Evolutionary conservation across 2,797 vertebrate species (phyloP).

Genomic region (Garrulus glandarius): DNA sequence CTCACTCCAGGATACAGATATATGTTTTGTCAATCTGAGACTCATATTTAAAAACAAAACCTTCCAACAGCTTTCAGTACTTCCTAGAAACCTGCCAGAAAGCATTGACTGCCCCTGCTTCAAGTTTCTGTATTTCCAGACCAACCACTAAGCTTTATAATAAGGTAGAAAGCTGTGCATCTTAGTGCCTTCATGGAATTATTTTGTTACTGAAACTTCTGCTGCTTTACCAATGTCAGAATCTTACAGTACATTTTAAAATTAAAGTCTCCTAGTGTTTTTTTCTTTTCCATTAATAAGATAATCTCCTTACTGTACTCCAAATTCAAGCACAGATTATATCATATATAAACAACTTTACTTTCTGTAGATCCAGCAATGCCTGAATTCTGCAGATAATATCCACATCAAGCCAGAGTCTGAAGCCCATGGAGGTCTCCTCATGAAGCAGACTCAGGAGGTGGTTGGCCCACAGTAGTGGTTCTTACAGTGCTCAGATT

Average conservation of each 20-base stretch:
- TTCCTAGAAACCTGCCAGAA: neutral
- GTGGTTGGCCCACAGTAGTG: neutral
- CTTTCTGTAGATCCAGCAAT: neutral
- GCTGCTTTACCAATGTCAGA: neutral
- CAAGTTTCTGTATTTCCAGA: neutral
- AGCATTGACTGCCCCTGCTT: rapidly evolving
- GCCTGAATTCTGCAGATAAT: neutral
- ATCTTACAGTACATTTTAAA: neutral
- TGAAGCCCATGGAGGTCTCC: neutral
- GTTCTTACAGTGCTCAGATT: neutral
- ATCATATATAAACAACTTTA: neutral
- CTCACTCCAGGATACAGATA: neutral
- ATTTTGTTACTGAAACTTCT: neutral
- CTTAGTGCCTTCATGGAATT: neutral
- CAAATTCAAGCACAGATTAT: rapidly evolving
- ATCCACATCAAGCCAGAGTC: neutral
- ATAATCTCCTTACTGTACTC: neutral
- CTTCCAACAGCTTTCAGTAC: neutral
- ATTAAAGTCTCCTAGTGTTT: neutral
- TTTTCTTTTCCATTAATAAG: neutral
- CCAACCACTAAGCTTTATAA: neutral
- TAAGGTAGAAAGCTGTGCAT: neutral
- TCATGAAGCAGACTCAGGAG: neutral
- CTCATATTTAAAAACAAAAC: neutral
- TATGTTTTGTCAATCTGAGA: rapidly evolving